phyloP scores from a whole-genome alignment of 2,113 vertebrate species.

The Microtus oregoni region DNA sequence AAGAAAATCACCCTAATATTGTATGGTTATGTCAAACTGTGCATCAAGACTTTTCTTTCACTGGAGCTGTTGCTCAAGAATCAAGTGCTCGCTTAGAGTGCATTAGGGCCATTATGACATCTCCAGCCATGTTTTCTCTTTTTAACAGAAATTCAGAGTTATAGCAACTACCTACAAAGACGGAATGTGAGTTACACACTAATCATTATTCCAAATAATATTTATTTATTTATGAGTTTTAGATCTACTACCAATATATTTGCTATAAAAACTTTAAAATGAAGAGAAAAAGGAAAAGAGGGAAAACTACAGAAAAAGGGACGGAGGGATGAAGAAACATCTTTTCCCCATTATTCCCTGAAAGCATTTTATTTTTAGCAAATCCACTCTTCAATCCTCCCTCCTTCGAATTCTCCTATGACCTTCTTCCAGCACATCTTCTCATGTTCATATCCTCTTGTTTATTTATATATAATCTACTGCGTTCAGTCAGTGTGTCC shows the following conservation, averaged over 20 bases:
- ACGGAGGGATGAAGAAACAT: not conserved
- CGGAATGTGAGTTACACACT: not conserved
- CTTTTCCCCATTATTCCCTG: not conserved
- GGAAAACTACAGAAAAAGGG: not conserved
- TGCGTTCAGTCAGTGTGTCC: not conserved
- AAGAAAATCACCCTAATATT: constrained; percentile 33
- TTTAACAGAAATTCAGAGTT: constrained; percentile 46
- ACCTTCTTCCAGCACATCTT: not conserved
- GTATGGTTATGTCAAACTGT: constrained; percentile 14
- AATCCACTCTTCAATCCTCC: not conserved
- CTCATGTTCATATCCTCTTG: not conserved
- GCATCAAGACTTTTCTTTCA: not conserved
- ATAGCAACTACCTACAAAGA: constrained; percentile 20
- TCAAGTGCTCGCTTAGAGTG: not conserved
- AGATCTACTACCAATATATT: not conserved
- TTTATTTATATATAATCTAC: not conserved
- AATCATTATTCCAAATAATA: constrained; percentile 19
- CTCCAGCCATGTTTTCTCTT: not conserved
- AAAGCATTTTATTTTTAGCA: not conserved
- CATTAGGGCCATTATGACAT: not conserved
- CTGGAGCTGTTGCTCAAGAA: not conserved
- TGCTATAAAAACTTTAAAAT: not conserved
- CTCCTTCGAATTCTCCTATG: not conserved
- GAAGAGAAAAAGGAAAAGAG: not conserved
- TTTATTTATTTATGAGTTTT: constrained; percentile 32